Conservation (phyloP, 2,797 vertebrate species). For the Cichlasoma orientale region DNA sequence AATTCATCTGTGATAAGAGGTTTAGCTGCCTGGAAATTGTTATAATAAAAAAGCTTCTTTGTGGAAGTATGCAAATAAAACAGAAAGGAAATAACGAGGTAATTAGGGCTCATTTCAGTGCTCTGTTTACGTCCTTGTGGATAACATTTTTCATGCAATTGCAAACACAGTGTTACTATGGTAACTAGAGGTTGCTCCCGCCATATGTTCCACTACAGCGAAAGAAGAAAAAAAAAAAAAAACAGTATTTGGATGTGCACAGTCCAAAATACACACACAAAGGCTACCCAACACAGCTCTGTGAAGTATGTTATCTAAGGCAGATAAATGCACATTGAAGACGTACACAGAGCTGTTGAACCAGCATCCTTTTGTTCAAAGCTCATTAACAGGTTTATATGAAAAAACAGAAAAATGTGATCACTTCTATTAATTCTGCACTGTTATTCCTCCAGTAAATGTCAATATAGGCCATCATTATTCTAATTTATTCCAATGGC, state of each 20-base stretch:
- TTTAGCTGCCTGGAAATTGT: not conserved
- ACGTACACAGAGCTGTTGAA: constrained; percentile 14
- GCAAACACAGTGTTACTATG: constrained; percentile 77
- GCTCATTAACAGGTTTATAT: not conserved
- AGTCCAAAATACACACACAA: constrained; percentile 18
- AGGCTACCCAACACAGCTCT: not conserved
- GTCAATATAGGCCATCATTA: not conserved
- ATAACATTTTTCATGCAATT: constrained; percentile 47
- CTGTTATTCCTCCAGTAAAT: not conserved
- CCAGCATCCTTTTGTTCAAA: constrained; percentile 14
- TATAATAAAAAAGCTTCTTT: fast-evolving
- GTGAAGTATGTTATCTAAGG: not conserved
- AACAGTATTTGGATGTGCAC: constrained; percentile 18
- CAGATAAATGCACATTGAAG: constrained; percentile 3
- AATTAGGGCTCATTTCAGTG: constrained; percentile 20
- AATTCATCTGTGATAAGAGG: not conserved
- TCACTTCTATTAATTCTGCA: not conserved
- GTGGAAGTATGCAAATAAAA: constrained; percentile 2
- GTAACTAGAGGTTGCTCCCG: constrained; percentile 59
- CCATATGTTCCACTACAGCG: constrained; percentile 73
- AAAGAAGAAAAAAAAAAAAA: constrained; percentile 2
- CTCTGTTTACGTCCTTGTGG: constrained; percentile 23
- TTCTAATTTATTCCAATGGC: not conserved
- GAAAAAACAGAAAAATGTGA: not conserved
- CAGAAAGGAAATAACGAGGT: not conserved